These are phyloP conservation scores for Brachyalestes nurse DNA, from an alignment of 2,797 vertebrate genomes.

Conservation along the genomic window DNA sequence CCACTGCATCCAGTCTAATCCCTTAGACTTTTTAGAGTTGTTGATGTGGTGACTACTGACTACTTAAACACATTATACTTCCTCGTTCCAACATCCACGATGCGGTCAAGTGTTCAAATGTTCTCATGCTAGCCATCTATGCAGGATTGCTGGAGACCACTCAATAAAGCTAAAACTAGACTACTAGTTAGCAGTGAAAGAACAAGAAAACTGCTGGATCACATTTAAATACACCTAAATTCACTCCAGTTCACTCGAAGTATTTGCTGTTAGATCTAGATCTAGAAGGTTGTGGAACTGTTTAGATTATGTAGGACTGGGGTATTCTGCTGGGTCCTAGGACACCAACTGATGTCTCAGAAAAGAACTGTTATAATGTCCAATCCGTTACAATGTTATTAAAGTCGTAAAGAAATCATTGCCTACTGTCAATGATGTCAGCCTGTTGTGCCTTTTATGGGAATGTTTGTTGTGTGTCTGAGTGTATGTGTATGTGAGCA, in stretches of 20 bases:
- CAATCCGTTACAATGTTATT: background rate
- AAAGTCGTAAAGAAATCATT: background rate
- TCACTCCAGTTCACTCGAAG: background rate
- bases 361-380: background rate
- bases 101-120: background rate
- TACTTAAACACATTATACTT: too few relatives aligned
- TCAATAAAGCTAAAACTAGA: background rate
- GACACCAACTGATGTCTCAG: background rate
- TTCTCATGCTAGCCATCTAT: background rate
- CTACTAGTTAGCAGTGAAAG: background rate
- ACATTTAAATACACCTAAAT: too few relatives aligned
- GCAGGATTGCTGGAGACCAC: background rate
- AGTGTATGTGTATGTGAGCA: background rate
- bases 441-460: background rate
- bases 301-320: background rate
- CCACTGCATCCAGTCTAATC: background rate
- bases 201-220: background rate
- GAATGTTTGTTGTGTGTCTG: background rate
- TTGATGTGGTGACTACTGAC: background rate
- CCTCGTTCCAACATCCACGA: background rate
- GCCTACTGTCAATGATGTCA: background rate
- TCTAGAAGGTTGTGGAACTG: background rate
- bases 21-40: too few relatives aligned
- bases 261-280: background rate
- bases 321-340: background rate